Evolutionary conservation across 2,888 invertebrate genomes (phyloP).

Genomic region (Gastrophysa polygoni): DNA sequence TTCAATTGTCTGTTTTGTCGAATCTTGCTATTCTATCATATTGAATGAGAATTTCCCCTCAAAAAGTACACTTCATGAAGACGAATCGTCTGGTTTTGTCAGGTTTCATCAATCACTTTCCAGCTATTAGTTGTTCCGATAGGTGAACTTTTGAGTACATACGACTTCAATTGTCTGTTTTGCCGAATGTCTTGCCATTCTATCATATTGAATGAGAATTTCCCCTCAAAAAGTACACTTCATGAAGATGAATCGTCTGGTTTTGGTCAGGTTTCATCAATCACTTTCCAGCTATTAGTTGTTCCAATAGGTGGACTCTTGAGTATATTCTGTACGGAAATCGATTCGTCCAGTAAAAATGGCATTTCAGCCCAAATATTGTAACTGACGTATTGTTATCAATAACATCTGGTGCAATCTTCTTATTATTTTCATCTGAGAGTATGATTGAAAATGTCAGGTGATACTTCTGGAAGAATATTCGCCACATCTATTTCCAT

Average conservation of each 20-base stretch:
- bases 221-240: background rate
- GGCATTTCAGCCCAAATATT: background rate
- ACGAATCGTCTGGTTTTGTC: background rate
- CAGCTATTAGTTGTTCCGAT: background rate
- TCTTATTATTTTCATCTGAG: background rate
- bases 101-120: background rate
- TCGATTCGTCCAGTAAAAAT: background rate
- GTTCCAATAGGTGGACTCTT: background rate
- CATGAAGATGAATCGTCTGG: background rate
- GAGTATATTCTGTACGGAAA: background rate
- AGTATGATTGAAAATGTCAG: background rate
- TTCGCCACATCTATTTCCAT: background rate
- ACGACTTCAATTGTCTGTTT: background rate
- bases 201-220: background rate
- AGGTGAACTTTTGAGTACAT: background rate
- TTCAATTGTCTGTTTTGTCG: background rate
- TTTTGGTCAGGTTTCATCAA: background rate
- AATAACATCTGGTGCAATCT: background rate
- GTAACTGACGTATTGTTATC: background rate
- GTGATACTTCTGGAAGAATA: background rate
- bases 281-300: background rate
- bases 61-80: background rate
- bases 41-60: background rate
- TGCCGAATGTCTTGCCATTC: slow-evolving; percentile 1
- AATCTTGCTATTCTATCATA: background rate